Evolutionary conservation across 1,140 invertebrate species (phyloP).

Genomic region (Drosophila ambigua): DNA sequence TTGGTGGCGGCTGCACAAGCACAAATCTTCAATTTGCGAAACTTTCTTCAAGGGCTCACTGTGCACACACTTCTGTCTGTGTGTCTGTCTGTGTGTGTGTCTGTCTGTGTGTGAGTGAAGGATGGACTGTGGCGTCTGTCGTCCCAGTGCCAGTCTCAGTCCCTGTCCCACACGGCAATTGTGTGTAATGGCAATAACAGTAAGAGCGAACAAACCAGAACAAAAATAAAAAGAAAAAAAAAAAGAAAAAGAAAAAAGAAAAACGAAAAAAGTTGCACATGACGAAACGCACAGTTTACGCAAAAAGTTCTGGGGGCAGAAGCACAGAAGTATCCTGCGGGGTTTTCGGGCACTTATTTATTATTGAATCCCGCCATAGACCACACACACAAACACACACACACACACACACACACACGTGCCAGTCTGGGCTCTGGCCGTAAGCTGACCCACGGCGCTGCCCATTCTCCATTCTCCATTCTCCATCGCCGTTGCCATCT

Average conservation of each 20-base stretch:
- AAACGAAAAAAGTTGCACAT: constrained; percentile 46
- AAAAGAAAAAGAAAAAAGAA: background rate
- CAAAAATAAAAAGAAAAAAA: too few species aligned
- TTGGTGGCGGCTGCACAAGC: background rate
- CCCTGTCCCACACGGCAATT: constrained; percentile 28
- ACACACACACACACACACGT: constrained; percentile 26
- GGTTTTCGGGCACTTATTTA: constrained; percentile 76
- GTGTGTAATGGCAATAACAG: constrained; percentile 38
- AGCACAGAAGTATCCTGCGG: constrained; percentile 66
- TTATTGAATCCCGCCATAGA: constrained; percentile 57
- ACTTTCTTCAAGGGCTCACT: constrained; percentile 11
- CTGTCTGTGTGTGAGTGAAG: background rate
- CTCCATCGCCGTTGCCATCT: too few species aligned
- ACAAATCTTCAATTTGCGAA: constrained; percentile 15
- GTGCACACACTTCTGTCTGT: background rate
- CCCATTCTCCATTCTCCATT: background rate
- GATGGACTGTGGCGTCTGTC: too few species aligned
- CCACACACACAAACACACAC: constrained; percentile 14
- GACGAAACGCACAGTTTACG: constrained; percentile 70
- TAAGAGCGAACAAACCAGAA: background rate
- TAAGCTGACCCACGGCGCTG: constrained; percentile 34
- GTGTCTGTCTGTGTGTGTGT: background rate
- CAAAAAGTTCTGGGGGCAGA: constrained; percentile 67
- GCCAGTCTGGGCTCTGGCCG: constrained; percentile 40
- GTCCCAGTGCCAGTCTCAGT: too few species aligned